These are phyloP conservation scores for Microchrysa polita DNA, from an alignment of 2,888 invertebrate species.

Conservation along the genomic window DNA sequence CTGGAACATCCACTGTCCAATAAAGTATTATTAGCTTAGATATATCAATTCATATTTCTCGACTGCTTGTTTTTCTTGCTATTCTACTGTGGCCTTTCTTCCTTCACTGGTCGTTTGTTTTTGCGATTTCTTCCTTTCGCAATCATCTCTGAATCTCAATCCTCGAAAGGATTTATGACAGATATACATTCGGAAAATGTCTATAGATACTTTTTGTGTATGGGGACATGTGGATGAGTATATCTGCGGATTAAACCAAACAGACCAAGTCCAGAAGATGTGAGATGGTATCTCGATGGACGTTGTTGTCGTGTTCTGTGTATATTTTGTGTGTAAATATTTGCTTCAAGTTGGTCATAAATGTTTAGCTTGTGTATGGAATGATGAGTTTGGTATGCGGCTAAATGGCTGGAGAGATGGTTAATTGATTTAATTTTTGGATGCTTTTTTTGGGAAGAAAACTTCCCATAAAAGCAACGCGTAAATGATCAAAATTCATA, in stretches of 20 bases:
- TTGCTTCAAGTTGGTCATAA: slow-evolving; percentile 30
- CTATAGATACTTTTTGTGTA: no score
- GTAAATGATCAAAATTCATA: no score
- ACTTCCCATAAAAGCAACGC: no score
- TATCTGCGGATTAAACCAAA: neutral
- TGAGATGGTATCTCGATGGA: slow-evolving; percentile 7
- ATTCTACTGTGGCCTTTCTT: neutral
- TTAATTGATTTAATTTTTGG: no score
- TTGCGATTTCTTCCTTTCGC: neutral
- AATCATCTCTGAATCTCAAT: neutral
- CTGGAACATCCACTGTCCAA: slow-evolving; percentile 6
- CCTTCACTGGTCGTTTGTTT: neutral
- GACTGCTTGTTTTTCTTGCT: neutral
- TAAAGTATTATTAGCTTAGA: slow-evolving; percentile 35
- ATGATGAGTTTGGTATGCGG: slow-evolving; percentile 2
- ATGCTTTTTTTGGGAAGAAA: no score
- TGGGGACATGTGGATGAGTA: no score
- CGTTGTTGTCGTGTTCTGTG: slow-evolving; percentile 10
- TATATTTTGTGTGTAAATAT: slow-evolving; percentile 40
- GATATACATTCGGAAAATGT: slow-evolving; percentile 11
- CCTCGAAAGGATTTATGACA: neutral
- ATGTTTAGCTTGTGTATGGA: no score
- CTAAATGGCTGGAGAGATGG: neutral
- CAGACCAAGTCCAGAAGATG: slow-evolving; percentile 19
- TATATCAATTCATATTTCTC: slow-evolving; percentile 34